phyloP scores from a whole-genome alignment of 1,140 invertebrate species.

The Drosophila subobscura region DNA sequence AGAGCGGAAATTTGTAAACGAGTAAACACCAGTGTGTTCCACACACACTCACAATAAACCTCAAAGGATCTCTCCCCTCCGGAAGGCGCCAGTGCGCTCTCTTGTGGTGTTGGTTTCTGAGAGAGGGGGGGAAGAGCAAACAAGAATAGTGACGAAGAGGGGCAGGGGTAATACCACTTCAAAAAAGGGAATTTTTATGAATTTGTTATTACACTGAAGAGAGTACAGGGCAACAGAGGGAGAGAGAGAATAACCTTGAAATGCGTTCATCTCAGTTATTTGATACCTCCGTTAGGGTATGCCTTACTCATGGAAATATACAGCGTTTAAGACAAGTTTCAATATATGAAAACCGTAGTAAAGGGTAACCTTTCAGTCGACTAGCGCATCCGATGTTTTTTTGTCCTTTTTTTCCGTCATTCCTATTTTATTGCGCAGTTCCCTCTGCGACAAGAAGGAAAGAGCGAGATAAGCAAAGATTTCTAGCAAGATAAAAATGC shows the following conservation, averaged over 20 bases:
- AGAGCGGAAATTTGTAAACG: slow-evolving; percentile 50
- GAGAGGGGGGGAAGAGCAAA: slow-evolving; percentile 20
- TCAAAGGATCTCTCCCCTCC: slow-evolving; percentile 37
- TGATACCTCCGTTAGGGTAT: slow-evolving; percentile 11
- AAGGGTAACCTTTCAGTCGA: background rate
- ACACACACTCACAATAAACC: slow-evolving; percentile 5
- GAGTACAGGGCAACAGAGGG: slow-evolving; percentile 15
- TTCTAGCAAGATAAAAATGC: slow-evolving; percentile 19
- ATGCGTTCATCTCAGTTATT: slow-evolving; percentile 2
- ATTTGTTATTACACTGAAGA: slow-evolving; percentile 47
- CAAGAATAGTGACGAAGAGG: slow-evolving; percentile 3
- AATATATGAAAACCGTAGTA: no score
- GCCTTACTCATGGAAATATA: background rate
- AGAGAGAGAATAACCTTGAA: slow-evolving; percentile 18
- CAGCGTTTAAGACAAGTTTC: no score
- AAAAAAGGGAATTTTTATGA: slow-evolving; percentile 38
- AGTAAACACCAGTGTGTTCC: slow-evolving; percentile 19
- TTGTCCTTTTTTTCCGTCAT: slow-evolving; percentile 7
- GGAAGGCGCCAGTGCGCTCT: slow-evolving; percentile 22
- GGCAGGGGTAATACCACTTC: slow-evolving; percentile 25
- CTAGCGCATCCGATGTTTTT: background rate
- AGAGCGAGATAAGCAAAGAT: slow-evolving; percentile 37
- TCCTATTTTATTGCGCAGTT: slow-evolving; percentile 35
- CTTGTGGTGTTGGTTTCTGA: background rate
- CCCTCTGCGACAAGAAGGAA: background rate